Base-by-base conservation (phyloP, 2,888 invertebrate genomes). In the Brassicogethes aeneus region DNA sequence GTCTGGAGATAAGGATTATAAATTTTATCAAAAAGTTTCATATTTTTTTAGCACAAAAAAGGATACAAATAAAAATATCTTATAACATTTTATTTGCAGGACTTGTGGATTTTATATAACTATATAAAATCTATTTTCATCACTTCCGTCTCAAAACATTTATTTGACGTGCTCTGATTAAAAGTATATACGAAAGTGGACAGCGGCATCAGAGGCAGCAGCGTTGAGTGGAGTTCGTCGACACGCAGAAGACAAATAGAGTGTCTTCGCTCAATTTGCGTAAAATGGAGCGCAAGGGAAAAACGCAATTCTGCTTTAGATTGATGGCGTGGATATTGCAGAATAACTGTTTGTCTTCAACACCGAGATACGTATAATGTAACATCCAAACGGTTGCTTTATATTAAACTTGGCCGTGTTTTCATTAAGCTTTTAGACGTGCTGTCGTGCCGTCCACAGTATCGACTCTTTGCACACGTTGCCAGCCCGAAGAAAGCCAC, bases 351-450 rank as follows among this genome's bases (percentile, higher is more conserved):
- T 51, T 47, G 50, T 50, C 47, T 50, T 53, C 45, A 42, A 41
- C 43, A 43, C 47, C 44, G 44, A 41, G 46, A 43, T 47, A n/a
- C n/a, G n/a, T n/a, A n/a, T n/a, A 51, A 51, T 49, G 50, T 46
- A 47, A 51, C 51, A 51, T 51, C 49, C 47, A 50, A 48, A 51
- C 46, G 46, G 45, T 45, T 45, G 47, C 45, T 52, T 50, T 48
- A 48, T 52, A 52, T 51, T 52, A 52, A 53, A 53, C 46, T 54
- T 44, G 48, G 44, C 42, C 47, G 44, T 52, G 52, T 51, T 54
- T 52, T 51, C 51, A 51, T 53, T 53, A 51, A 47, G 43, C 41
- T 37, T 34, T 39, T 41, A 42, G 44, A 51, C 51, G 49, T 48
- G 47, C 48, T 47, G 45, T 46, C 39, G 45, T 39, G 45, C 41